Conservation (phyloP, 2,797 vertebrate species). For the Spatula versicolor region DNA sequence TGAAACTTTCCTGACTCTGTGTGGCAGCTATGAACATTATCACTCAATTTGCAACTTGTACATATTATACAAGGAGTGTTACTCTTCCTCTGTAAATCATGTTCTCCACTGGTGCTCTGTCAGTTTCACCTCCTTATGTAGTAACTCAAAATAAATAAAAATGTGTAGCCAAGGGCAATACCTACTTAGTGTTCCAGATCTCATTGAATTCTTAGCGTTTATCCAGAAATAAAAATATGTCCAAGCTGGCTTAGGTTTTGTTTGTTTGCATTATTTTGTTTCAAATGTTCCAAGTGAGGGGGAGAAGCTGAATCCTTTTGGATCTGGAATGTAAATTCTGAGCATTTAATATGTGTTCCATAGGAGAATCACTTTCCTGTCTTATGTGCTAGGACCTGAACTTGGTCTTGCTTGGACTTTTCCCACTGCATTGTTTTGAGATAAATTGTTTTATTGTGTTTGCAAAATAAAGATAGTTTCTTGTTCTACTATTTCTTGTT, state of each 20-base stretch:
- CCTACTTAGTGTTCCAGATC: conserved; percentile 23
- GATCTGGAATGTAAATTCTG: background rate
- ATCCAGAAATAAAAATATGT: conserved; percentile 1
- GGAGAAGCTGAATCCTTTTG: background rate
- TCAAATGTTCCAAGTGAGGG: background rate
- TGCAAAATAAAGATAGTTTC: background rate
- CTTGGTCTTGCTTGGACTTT: background rate
- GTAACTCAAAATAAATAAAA: conserved; percentile 20
- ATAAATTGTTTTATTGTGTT: background rate
- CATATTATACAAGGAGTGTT: background rate
- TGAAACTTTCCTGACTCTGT: conserved; percentile 56
- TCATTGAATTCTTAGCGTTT: conserved; percentile 10
- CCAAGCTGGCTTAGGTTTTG: background rate
- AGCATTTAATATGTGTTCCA: background rate
- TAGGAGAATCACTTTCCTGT: background rate
- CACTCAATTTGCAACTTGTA: background rate
- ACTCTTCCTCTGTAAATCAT: background rate
- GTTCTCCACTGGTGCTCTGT: background rate
- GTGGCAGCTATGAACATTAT: conserved; percentile 35
- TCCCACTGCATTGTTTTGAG: background rate
- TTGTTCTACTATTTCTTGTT: background rate
- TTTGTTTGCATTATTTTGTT: conserved; percentile 40
- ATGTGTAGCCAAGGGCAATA: conserved; percentile 26
- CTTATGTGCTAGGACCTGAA: background rate
- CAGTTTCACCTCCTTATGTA: background rate